Base-by-base conservation (phyloP, 1,140 invertebrate species). In the Pristionchus pacificus region DNA sequence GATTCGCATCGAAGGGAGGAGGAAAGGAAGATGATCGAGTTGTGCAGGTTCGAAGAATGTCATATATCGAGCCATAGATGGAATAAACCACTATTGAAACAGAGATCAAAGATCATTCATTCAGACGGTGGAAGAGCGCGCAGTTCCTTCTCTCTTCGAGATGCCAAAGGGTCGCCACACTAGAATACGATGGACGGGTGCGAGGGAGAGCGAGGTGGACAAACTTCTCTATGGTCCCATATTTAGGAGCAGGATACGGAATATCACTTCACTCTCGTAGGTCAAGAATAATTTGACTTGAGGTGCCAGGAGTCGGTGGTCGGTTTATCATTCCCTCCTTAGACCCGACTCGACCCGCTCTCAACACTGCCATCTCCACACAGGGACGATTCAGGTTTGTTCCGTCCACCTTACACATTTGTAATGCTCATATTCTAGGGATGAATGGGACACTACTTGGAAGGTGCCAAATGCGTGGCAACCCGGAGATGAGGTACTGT, bases 391-490 rank as follows among this genome's bases (percentile, higher is more conserved):
- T 66, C 24, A 32, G 74, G 65, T 67, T 28, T 25, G n/a, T 65
- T n/a, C n/a, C n/a, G n/a, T n/a, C n/a, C n/a, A n/a, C n/a, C n/a
- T n/a, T n/a, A n/a, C n/a, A n/a, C n/a, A n/a, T n/a, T n/a, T n/a
- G n/a, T n/a, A n/a, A n/a, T n/a, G n/a, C n/a, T n/a, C n/a, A n/a
- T n/a, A n/a, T n/a, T 67, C 24, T 25, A 67, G 65, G 30, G 74
- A 74, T 25, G 74, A 75, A 27, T 69, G 63, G 70, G 74, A 74
- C 62, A 70, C 71, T 24, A 71, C 63, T 28, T 73, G 68, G 33
- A 75, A 75, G 65, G 62, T 74, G 1, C 71, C 74, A 2, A 75
- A 75, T 60, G 38, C 62, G 27, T 74, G 74, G 71, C 57, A 74
- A 29, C 64, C 65, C 25, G 71, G 70, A 33, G 74, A 75, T 57